phyloP scores from a whole-genome alignment of 1,140 invertebrate species.

The Holcopasites calliopsidis region DNA sequence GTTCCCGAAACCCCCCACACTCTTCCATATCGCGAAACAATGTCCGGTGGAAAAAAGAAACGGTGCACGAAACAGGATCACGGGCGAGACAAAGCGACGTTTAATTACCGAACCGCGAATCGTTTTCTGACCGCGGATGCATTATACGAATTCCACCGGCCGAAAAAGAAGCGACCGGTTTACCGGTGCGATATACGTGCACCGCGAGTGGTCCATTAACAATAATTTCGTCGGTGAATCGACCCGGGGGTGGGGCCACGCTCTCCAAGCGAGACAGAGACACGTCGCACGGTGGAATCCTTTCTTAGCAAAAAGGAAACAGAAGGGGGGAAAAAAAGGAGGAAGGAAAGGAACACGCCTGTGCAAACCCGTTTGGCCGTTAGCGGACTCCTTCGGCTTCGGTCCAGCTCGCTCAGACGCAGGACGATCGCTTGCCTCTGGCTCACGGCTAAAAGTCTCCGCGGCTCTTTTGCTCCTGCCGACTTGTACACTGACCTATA shows the following conservation, averaged over 20 bases:
- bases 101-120: constrained; percentile 48
- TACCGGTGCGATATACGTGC: constrained; percentile 26
- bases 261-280: not conserved
- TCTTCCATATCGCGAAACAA: not conserved
- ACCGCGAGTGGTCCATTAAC: constrained; percentile 49
- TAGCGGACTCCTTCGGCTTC: constrained; percentile 59
- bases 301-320: constrained; percentile 47
- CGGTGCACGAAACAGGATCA: not conserved
- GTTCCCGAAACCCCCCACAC: not conserved
- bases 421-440: constrained; percentile 39
- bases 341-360: constrained; percentile 62
- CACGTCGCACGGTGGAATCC: constrained; percentile 38
- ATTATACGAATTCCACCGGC: constrained; percentile 37
- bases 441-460: constrained; percentile 57
- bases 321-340: constrained; percentile 42
- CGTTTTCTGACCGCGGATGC: constrained; percentile 5
- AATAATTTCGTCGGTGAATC: constrained; percentile 56
- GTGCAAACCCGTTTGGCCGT: constrained; percentile 77
- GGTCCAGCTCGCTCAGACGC: constrained; percentile 17
- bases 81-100: constrained; percentile 49
- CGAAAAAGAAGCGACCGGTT: constrained; percentile 19
- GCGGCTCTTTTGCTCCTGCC: constrained; percentile 69
- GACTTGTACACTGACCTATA: constrained; percentile 79
- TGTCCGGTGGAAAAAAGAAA: constrained; percentile 7
- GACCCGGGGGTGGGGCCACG: not conserved